Evolutionary conservation across 2,888 invertebrate genomes (phyloP).

Genomic region (Tenthredo scrophulariae): DNA sequence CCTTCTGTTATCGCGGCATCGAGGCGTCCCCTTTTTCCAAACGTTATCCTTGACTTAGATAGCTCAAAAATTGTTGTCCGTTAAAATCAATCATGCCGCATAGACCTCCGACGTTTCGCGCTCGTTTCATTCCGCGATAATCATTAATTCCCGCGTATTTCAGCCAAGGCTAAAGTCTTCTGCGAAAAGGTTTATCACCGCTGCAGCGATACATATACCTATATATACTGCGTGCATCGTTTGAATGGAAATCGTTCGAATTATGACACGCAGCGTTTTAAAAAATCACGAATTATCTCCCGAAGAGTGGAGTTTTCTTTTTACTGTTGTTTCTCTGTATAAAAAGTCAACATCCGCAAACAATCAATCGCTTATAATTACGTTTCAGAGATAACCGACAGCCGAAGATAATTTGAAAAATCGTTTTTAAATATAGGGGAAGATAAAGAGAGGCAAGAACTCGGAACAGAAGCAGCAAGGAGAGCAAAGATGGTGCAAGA

Average conservation of each 20-base stretch:
- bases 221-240: not conserved
- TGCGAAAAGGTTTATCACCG: not conserved
- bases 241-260: constrained; percentile 20
- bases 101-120: constrained; percentile 3
- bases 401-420: not conserved
- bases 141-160: constrained; percentile 30
- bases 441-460: not conserved
- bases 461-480: not conserved
- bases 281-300: not conserved
- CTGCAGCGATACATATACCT: not conserved
- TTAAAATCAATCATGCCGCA: constrained; percentile 16
- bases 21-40: not conserved
- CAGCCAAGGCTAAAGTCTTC: constrained; percentile 35
- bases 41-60: not conserved
- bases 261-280: not conserved
- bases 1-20: not conserved
- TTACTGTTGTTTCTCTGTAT: not conserved
- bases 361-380: not conserved
- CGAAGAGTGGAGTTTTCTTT: not conserved
- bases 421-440: not conserved
- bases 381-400: not conserved
- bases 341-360: not conserved
- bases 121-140: constrained; percentile 24
- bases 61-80: constrained; percentile 22
- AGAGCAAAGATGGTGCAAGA: constrained; percentile 25